Evolutionary conservation across 2,888 invertebrate species (phyloP).

Genomic region (Boloria euphrosyne): DNA sequence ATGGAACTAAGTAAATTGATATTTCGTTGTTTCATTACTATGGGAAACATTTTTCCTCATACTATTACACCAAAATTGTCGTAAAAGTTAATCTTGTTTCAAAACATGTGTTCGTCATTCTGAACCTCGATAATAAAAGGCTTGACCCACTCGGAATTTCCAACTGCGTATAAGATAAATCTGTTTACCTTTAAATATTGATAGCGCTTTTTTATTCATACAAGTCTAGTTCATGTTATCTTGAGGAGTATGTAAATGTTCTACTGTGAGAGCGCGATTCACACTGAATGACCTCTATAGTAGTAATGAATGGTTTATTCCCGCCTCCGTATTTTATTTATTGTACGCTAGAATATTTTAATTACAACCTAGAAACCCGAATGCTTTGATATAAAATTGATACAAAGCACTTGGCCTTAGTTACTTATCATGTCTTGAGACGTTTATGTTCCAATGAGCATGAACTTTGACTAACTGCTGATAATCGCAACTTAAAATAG

Average conservation of each 20-base stretch:
- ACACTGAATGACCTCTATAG: slow-evolving; percentile 15
- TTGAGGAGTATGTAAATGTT: slow-evolving; percentile 29
- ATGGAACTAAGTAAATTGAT: slow-evolving; percentile 34
- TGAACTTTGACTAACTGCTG: not conserved
- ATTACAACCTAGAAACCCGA: slow-evolving; percentile 49
- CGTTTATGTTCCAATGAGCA: not conserved
- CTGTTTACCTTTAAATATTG: slow-evolving; percentile 19
- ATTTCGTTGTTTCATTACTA: slow-evolving; percentile 20
- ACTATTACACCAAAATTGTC: too few relatives aligned
- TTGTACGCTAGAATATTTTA: slow-evolving; percentile 36
- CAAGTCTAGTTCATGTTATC: slow-evolving; percentile 16
- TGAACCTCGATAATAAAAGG: slow-evolving; percentile 10
- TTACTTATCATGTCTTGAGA: not conserved
- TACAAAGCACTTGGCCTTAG: not conserved
- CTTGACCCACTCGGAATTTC: slow-evolving; percentile 19
- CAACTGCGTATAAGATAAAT: slow-evolving; percentile 8
- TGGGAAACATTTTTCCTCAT: slow-evolving; percentile 3
- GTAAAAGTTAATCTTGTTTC: too few relatives aligned
- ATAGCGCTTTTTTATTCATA: slow-evolving; percentile 12
- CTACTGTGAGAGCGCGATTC: slow-evolving; percentile 24
- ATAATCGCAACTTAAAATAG: too few relatives aligned
- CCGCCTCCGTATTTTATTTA: slow-evolving; percentile 46
- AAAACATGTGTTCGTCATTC: slow-evolving; percentile 14
- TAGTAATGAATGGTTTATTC: slow-evolving; percentile 48
- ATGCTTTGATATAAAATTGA: slow-evolving; percentile 1